Conservation (phyloP, 2,797 vertebrate genomes). For the Chrosomus eos region DNA sequence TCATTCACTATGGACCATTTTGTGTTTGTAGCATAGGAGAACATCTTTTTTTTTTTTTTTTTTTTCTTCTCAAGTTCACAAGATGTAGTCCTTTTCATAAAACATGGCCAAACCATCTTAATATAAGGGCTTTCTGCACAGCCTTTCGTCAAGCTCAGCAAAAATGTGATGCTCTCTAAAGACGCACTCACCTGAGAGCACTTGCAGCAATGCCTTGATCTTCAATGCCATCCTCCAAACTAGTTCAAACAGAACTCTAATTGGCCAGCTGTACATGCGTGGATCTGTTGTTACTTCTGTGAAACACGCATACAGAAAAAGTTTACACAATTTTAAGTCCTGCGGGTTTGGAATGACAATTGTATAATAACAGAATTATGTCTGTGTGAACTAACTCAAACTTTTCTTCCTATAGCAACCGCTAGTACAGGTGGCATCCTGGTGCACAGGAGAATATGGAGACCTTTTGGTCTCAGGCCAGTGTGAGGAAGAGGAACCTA, state of each 20-base stretch:
- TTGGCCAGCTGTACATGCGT: not conserved
- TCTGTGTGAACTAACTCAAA: not conserved
- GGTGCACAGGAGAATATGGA: slow-evolving; percentile 99
- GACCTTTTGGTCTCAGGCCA: slow-evolving; percentile 96
- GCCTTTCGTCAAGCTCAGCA: too few species aligned
- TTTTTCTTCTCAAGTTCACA: too few species aligned
- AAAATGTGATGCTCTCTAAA: too few species aligned
- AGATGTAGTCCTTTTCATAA: not conserved
- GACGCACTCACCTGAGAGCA: not conserved
- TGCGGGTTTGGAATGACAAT: not conserved
- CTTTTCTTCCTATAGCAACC: slow-evolving; percentile 84
- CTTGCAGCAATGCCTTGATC: not conserved
- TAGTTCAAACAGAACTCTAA: not conserved
- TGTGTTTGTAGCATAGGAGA: not conserved
- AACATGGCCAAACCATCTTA: not conserved
- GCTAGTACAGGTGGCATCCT: slow-evolving; percentile 96
- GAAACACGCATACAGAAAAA: too few species aligned
- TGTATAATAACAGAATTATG: not conserved
- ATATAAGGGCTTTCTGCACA: not conserved
- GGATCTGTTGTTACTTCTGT: not conserved
- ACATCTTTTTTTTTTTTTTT: too few species aligned
- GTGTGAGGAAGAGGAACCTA: slow-evolving; percentile 98
- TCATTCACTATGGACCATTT: not conserved
- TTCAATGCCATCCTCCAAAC: not conserved
- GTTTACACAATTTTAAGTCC: not conserved